These are phyloP conservation scores for Cryptotis parvus DNA, from an alignment of 2,113 vertebrate genomes.

Conservation along the genomic window DNA sequence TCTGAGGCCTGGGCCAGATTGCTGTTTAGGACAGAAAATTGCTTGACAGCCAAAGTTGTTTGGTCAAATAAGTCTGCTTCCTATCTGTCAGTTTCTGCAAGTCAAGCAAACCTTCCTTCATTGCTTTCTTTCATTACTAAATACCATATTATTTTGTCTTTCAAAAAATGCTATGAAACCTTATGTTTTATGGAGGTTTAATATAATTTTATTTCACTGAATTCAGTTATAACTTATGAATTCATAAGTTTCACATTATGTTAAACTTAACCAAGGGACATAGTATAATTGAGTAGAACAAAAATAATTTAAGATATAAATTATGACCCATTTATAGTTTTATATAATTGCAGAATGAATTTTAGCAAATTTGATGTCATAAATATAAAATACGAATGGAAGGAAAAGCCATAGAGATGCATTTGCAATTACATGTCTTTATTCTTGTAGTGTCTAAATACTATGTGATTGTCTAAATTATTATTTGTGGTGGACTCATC, in stretches of 20 bases:
- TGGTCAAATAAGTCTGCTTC: conserved; percentile 58
- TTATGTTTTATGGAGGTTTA: background rate
- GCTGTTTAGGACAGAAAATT: conserved; percentile 84
- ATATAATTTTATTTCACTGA: conserved; percentile 21
- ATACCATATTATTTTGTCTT: conserved; percentile 41
- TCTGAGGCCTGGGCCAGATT: conserved; percentile 76
- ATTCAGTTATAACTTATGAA: background rate
- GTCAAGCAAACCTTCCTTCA: conserved; percentile 34
- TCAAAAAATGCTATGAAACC: background rate
- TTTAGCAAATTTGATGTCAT: background rate
- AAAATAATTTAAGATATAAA: conserved; percentile 44
- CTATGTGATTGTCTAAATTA: background rate
- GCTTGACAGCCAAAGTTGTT: conserved; percentile 72
- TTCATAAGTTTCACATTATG: conserved; percentile 33
- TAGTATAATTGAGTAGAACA: conserved; percentile 15
- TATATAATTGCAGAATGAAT: background rate
- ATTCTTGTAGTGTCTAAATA: background rate
- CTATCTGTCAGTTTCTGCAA: background rate
- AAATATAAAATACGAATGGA: conserved; percentile 35
- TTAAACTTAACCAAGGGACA: conserved; percentile 28
- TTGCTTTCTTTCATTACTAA: conserved; percentile 49
- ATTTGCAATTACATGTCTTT: conserved; percentile 29
- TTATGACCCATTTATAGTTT: background rate
- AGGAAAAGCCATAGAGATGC: background rate
- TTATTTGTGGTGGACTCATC: too few relatives aligned